Conservation (phyloP, 1,140 invertebrate genomes). For the Drosophila ficusphila region DNA sequence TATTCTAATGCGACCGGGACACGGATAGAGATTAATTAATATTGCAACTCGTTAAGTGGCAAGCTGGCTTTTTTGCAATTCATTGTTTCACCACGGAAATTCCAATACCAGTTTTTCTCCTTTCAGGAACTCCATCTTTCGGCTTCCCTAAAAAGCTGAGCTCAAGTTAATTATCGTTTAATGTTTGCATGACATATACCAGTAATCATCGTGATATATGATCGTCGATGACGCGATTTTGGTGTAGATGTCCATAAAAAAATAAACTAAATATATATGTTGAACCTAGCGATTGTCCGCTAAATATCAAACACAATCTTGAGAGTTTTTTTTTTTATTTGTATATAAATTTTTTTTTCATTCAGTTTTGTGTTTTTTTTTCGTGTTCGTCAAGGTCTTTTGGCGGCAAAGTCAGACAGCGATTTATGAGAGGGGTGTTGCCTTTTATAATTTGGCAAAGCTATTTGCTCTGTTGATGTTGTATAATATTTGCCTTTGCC, state of each 20-base stretch:
- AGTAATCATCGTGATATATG: conserved; percentile 15
- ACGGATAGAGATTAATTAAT: conserved; percentile 53
- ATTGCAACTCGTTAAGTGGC: conserved; percentile 38
- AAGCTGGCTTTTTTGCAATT: conserved; percentile 8
- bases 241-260: background rate
- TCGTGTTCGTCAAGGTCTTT: conserved; percentile 49
- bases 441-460: conserved; percentile 54
- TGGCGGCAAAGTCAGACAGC: conserved; percentile 42
- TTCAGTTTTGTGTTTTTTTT: conserved; percentile 2
- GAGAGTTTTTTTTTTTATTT: conserved; percentile 42
- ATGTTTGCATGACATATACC: conserved; percentile 1
- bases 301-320: conserved; percentile 45
- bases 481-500: conserved; percentile 50
- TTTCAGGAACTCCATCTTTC: conserved; percentile 9
- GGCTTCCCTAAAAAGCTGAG: background rate
- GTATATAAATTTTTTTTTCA: conserved; percentile 18
- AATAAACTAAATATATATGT: conserved; percentile 24
- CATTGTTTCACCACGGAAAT: conserved; percentile 47
- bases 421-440: conserved; percentile 54
- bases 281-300: conserved; percentile 33
- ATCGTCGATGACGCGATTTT: conserved; percentile 12
- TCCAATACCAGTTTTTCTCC: background rate
- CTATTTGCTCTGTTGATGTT: conserved; percentile 31
- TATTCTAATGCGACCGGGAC: conserved; percentile 54
- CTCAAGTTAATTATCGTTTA: background rate